These are phyloP conservation scores for Eumeta japonica DNA, from an alignment of 1,140 invertebrate genomes.

Conservation along the genomic window DNA sequence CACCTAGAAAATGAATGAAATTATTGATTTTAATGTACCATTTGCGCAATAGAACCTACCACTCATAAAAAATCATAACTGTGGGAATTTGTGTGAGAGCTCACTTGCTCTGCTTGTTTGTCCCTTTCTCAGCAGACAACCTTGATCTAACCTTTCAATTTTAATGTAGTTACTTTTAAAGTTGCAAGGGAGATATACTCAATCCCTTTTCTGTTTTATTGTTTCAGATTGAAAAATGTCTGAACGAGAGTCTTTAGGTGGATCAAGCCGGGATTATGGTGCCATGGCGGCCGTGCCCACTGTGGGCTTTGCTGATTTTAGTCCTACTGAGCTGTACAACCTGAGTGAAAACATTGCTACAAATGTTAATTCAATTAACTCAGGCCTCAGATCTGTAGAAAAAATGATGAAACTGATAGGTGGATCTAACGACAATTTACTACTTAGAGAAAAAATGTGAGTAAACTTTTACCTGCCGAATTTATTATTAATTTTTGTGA, in stretches of 20 bases:
- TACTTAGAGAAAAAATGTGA: constrained; percentile 47
- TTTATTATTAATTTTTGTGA: constrained; percentile 1
- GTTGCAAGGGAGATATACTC: too few species aligned
- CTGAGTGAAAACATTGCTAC: constrained; percentile 74
- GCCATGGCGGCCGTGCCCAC: constrained; percentile 57
- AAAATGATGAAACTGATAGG: constrained; percentile 74
- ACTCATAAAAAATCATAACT: too few species aligned
- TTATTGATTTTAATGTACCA: too few species aligned
- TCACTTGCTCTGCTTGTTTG: too few species aligned
- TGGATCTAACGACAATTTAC: constrained; percentile 66
- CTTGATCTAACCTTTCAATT: too few species aligned
- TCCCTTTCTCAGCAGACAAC: too few species aligned
- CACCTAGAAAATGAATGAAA: too few species aligned
- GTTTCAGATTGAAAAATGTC: too few species aligned
- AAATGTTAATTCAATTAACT: constrained; percentile 76
- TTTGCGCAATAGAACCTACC: too few species aligned
- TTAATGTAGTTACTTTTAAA: too few species aligned
- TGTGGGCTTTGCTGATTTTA: constrained; percentile 66
- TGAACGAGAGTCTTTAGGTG: constrained; percentile 40
- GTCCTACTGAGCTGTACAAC: constrained; percentile 72
- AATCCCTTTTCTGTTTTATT: too few species aligned
- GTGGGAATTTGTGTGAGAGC: too few species aligned
- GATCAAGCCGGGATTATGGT: constrained; percentile 55
- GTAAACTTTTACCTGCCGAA: constrained; percentile 9
- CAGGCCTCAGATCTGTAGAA: constrained; percentile 69